Percentiles rank a stretch among this genome's conserved stretches.
These are phyloP conservation scores for Melieria picta DNA, from an alignment of 2,888 invertebrate genomes.

Conservation along the genomic window DNA sequence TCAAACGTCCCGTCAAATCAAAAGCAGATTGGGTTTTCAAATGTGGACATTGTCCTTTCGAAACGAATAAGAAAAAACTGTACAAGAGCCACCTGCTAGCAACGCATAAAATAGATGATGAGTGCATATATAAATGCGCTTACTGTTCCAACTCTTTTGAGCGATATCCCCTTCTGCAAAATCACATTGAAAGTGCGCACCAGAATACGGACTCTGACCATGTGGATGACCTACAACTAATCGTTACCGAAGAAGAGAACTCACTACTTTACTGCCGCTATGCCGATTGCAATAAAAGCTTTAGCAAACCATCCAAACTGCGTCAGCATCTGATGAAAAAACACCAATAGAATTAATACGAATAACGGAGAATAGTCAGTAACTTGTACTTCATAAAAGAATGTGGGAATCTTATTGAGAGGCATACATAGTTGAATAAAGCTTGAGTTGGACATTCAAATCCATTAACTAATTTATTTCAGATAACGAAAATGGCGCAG, in stretches of 20 bases:
- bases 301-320: conserved; percentile 28
- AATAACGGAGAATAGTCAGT: not conserved
- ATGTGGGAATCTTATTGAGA: not conserved
- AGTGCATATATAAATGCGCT: conserved; percentile 9
- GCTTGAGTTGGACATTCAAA: no score
- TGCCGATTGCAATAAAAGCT: conserved; percentile 32
- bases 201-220: conserved; percentile 3
- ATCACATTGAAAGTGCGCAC: conserved; percentile 26
- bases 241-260: not conserved
- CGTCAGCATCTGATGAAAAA: conserved; percentile 35
- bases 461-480: not conserved
- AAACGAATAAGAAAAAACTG: not conserved
- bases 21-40: conserved; percentile 11
- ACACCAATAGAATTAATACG: conserved; percentile 1
- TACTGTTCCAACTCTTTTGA: conserved; percentile 27
- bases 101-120: not conserved
- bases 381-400: not conserved
- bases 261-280: conserved; percentile 28
- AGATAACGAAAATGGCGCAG: no score
- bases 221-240: not conserved
- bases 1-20: not conserved
- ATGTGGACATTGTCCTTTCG: conserved; percentile 12
- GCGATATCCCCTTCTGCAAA: conserved; percentile 20
- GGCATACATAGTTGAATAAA: no score
- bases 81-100: conserved; percentile 5